Evolutionary conservation across 2,797 vertebrate species (phyloP).

Genomic region (Falco columbarius): DNA sequence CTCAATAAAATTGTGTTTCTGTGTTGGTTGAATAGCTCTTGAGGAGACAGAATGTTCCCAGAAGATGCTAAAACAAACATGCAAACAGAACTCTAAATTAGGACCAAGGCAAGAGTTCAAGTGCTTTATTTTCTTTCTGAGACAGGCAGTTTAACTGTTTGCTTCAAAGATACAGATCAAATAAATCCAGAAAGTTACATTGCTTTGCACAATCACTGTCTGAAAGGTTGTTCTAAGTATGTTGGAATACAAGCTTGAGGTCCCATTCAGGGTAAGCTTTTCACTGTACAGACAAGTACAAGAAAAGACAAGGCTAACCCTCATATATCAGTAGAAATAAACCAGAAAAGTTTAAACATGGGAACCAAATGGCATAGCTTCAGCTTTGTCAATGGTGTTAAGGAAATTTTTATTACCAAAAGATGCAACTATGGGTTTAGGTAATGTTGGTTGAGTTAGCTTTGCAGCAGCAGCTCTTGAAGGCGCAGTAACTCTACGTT

Average conservation of each 20-base stretch:
- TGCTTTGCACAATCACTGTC: slow-evolving; percentile 26
- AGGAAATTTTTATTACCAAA: not conserved
- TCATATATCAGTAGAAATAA: not conserved
- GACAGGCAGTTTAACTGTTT: slow-evolving; percentile 51
- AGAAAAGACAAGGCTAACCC: not conserved
- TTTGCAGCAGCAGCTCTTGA: not conserved
- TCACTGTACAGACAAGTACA: not conserved
- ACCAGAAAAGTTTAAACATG: not conserved
- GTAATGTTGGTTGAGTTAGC: not conserved
- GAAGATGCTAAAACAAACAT: slow-evolving; percentile 69
- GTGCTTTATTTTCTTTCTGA: slow-evolving; percentile 61
- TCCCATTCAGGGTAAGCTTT: not conserved
- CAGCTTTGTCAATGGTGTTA: not conserved
- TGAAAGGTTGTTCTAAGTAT: slow-evolving; percentile 13
- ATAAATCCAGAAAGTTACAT: slow-evolving; percentile 33
- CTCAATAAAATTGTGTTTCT: slow-evolving; percentile 43
- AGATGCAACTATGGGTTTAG: not conserved
- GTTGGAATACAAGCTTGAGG: not conserved
- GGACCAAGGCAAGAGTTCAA: slow-evolving; percentile 62
- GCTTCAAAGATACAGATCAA: slow-evolving; percentile 44
- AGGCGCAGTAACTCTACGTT: not conserved
- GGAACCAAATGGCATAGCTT: not conserved
- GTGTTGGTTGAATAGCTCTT: slow-evolving; percentile 41
- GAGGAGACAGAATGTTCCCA: slow-evolving; percentile 71
- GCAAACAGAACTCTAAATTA: slow-evolving; percentile 63